Percentiles rank a stretch among this genome's conserved stretches.
phyloP scores from a whole-genome alignment of 2,888 invertebrate species.

The Enchytraeus crypticus region DNA sequence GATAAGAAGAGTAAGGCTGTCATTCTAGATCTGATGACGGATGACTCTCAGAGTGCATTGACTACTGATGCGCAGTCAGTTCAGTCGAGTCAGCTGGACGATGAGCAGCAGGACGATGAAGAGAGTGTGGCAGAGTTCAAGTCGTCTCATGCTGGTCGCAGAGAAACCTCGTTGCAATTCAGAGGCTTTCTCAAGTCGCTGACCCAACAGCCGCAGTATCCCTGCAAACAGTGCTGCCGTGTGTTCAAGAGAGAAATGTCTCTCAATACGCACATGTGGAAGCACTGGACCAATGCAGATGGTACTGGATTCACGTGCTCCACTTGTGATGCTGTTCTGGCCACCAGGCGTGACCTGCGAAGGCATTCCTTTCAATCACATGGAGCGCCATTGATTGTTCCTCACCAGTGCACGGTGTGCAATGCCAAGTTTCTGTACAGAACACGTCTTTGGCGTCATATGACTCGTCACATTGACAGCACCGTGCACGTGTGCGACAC shows the following conservation, averaged over 20 bases:
- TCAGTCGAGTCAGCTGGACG: too few relatives aligned
- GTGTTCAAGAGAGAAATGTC: neutral
- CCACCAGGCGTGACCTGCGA: neutral
- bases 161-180: too few relatives aligned
- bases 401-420: slow-evolving; percentile 1
- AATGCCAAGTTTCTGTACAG: neutral
- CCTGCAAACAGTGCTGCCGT: neutral
- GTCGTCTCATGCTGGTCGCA: too few relatives aligned
- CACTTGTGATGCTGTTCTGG: neutral
- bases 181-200: neutral
- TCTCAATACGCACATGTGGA: neutral
- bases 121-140: too few relatives aligned
- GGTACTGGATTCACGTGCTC: neutral
- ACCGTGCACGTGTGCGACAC: neutral
- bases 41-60: too few relatives aligned
- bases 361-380: neutral
- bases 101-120: too few relatives aligned
- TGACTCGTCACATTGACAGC: neutral
- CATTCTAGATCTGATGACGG: too few relatives aligned
- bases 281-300: neutral
- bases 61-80: too few relatives aligned
- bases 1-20: too few relatives aligned
- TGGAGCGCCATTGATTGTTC: neutral
- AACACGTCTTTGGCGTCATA: neutral
- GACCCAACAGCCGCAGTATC: neutral